Evolutionary conservation across 2,113 vertebrate genomes (phyloP), one percentile per base, ranked within the genome.

Genomic region (Brachyhypopomus gauderio): DNA sequence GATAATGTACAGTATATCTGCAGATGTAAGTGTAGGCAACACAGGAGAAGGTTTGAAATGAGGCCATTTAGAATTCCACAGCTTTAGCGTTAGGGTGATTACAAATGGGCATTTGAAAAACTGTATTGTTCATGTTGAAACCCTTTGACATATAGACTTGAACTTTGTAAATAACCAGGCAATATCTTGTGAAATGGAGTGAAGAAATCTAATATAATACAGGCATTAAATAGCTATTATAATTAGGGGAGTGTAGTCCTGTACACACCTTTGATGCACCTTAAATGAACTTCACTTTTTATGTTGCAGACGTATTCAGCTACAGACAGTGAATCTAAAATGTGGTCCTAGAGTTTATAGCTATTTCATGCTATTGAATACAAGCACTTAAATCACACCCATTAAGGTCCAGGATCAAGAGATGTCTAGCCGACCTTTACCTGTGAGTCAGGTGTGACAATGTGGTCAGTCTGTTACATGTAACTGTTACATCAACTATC

Each of bases 111-210:
- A 71, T 27, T 81, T 75, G 69, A 8, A 27, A 74, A 84, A 30
- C 34, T 62, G 63, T 63, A 58, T 52, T 62, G 34, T 41, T 79
- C 71, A 83, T 75, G 74, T 84, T 86, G 84, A 91, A 84, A 89
- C 90, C 91, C 88, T 92, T 93, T 76, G 38, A 76, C 78, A 52
- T 72, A 85, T 75, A 79, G 87, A 91, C 89, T 89, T 91, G 89
- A 92, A 90, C 58, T 72, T 66, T 91, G 89, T 92, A 91, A 89
- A 90, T 92, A 92, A 52, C 79, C 34, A 62, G 30, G 6, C 55
- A 67, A 55, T 81, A 22, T 38, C 48, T 80, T 84, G 14, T 23
- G 23, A 72, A 81, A 77, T 71, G 36, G 60, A 85, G 23, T 77
- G 78, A 70, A 78, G 74, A 79, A 78, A 82, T 67, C 64, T 19